Conservation (phyloP, 2,113 vertebrate genomes). For the Tachysurus fulvidraco region DNA sequence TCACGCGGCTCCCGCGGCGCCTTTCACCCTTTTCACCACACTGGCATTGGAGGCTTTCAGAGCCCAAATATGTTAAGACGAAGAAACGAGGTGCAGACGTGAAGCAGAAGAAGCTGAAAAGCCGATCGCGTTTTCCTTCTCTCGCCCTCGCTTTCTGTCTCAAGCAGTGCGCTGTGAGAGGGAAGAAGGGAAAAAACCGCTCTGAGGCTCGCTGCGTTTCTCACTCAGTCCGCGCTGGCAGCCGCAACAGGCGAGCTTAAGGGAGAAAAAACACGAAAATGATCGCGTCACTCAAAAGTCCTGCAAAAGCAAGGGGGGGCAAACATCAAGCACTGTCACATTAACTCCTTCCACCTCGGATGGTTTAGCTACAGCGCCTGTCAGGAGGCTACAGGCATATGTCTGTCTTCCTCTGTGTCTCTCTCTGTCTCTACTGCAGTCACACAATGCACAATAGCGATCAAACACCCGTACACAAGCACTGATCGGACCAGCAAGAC, state of each 20-base stretch:
- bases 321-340: conserved; percentile 79
- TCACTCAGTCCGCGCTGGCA: conserved; percentile 70
- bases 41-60: conserved; percentile 60
- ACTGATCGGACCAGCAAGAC: conserved; percentile 39
- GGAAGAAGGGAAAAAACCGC: conserved; percentile 54
- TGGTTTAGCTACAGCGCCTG: conserved; percentile 66
- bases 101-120: conserved; percentile 52
- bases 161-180: conserved; percentile 58
- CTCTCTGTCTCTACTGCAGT: conserved; percentile 56
- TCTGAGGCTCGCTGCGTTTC: conserved; percentile 68
- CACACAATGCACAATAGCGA: conserved; percentile 49
- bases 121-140: conserved; percentile 60
- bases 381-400: conserved; percentile 73
- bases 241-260: conserved; percentile 91
- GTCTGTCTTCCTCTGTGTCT: conserved; percentile 59
- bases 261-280: conserved; percentile 76
- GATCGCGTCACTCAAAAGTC: conserved; percentile 87
- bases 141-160: conserved; percentile 38
- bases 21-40: conserved; percentile 74
- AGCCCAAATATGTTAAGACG: not conserved
- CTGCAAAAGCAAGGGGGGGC: conserved; percentile 72
- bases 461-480: conserved; percentile 40
- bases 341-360: conserved; percentile 75
- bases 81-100: conserved; percentile 55
- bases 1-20: conserved; percentile 45